Evolutionary conservation across 1,140 invertebrate species (phyloP), one percentile per base, ranked within the genome.

Genomic region (Heterodera carotae): DNA sequence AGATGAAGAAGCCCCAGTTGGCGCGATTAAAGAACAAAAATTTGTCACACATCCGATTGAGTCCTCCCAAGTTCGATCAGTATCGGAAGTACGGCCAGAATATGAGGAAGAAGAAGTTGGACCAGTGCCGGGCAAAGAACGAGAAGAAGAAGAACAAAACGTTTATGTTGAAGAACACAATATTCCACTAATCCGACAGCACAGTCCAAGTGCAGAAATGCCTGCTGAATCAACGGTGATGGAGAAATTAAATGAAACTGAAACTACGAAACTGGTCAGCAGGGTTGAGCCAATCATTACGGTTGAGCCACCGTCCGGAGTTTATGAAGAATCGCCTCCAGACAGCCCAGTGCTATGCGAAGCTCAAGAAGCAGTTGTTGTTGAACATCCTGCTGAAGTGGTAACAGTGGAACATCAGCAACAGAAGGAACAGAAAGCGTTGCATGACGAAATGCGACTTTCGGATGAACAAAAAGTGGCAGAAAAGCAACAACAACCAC

Each of bases 121-220:
- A 56, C 12, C 48, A 56, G 48, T 56, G 22, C 48, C 12, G 8
- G 31, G 31, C 29, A n/a, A 71, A 33, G 18, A 71, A 5, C 39
- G 29, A 4, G 48, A 33, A 48, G 8, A n/a, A 6, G 18, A 6
- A 43, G 18, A 8, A 69, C 10, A 31, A 31, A 12, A 22, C 25
- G n/a, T n/a, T 69, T n/a, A 31, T n/a, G 7, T 25, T 69, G 67
- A 69, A 69, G 25, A 8, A 69, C 7, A 39, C 12, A 70, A 71
- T 6, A 39, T 48, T 31, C 59, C 36, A 29, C 39, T 48, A 6
- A 71, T 25, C 18, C 29, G 31, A n/a, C 36, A 7, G 22, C 10
- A 71, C 29, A 8, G 36, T 25, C 10, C 27, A 69, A 36, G 68
- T 43, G 39, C 6, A 43, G 39, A n/a, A n/a, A n/a, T n/a, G n/a